Conservation (phyloP, 2,888 invertebrate genomes). For the Conus canariensis region DNA sequence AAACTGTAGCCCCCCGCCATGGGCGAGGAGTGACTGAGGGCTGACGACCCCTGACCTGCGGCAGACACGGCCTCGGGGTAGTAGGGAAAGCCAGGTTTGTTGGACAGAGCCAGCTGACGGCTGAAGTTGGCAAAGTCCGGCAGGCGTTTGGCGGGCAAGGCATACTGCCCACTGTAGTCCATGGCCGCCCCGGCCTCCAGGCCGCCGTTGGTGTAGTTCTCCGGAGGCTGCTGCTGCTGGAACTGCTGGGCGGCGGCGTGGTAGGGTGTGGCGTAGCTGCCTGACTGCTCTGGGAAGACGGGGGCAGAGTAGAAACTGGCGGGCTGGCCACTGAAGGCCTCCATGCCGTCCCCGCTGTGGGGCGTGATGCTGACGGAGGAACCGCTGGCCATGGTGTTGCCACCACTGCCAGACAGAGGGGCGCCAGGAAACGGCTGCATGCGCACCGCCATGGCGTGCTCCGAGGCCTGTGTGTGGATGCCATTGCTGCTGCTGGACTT, state of each 20-base stretch:
- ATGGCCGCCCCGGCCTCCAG: not conserved
- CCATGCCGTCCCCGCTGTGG: not conserved
- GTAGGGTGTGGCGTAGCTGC: conserved; percentile 32
- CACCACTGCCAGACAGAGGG: not conserved
- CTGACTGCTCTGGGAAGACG: conserved; percentile 30
- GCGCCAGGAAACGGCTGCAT: not conserved
- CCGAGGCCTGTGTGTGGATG: conserved; percentile 2
- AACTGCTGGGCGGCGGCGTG: conserved; percentile 37
- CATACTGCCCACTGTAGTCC: not conserved
- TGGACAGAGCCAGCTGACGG: conserved; percentile 13
- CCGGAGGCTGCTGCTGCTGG: conserved; percentile 21
- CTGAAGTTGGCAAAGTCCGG: conserved; percentile 37
- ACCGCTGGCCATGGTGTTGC: not conserved
- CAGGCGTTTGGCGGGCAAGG: conserved; percentile 25
- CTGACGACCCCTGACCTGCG: not conserved
- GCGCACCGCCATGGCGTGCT: conserved; percentile 27
- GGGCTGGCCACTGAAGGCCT: not conserved
- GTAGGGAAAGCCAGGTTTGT: conserved; percentile 12
- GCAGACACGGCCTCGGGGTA: not conserved
- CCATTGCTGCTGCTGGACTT: not conserved
- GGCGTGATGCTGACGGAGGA: not conserved
- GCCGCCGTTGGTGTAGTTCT: conserved; percentile 15
- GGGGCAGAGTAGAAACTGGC: conserved; percentile 29
- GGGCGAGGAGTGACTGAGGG: not conserved
- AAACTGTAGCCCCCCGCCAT: not conserved